Percentiles rank a stretch among this genome's conserved stretches.
phyloP scores from a whole-genome alignment of 2,888 invertebrate genomes.

The Altica lythri region DNA sequence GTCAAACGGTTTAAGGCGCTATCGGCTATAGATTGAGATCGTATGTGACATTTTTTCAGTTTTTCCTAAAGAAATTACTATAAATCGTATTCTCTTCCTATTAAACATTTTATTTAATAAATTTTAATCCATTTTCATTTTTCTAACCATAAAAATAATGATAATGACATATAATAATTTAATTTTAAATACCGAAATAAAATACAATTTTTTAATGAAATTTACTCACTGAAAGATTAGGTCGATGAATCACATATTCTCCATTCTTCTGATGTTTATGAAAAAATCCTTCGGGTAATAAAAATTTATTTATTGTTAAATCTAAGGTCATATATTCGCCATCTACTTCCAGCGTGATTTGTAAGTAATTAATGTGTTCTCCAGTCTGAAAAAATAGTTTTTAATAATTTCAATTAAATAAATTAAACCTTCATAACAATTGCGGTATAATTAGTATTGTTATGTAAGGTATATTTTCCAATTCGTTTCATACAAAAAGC shows the following conservation, averaged over 20 bases:
- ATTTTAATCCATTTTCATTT: too few species aligned
- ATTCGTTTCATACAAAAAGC: too few species aligned
- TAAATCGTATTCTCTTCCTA: too few species aligned
- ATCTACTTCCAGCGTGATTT: slow-evolving; percentile 69
- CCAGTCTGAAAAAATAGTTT: slow-evolving; percentile 56
- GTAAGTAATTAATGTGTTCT: slow-evolving; percentile 62
- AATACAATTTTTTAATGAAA: too few species aligned
- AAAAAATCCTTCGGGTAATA: slow-evolving; percentile 72
- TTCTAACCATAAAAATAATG: too few species aligned
- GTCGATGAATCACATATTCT: slow-evolving; percentile 62
- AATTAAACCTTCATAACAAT: neutral
- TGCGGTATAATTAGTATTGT: neutral
- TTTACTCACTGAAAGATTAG: slow-evolving; percentile 62
- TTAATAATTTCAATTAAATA: neutral
- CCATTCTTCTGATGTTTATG: slow-evolving; percentile 65
- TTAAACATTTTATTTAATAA: too few species aligned
- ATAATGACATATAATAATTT: too few species aligned
- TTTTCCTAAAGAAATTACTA: too few species aligned
- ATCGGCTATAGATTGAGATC: too few species aligned
- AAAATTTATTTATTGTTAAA: slow-evolving; percentile 70
- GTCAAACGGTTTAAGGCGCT: too few species aligned
- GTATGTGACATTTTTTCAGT: too few species aligned
- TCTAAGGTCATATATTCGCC: slow-evolving; percentile 71
- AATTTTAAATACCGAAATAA: too few species aligned
- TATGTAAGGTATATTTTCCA: neutral